Evolutionary conservation across 2,888 invertebrate species (phyloP), one percentile per base, ranked within the genome.

Genomic region (Phengaris arion): DNA sequence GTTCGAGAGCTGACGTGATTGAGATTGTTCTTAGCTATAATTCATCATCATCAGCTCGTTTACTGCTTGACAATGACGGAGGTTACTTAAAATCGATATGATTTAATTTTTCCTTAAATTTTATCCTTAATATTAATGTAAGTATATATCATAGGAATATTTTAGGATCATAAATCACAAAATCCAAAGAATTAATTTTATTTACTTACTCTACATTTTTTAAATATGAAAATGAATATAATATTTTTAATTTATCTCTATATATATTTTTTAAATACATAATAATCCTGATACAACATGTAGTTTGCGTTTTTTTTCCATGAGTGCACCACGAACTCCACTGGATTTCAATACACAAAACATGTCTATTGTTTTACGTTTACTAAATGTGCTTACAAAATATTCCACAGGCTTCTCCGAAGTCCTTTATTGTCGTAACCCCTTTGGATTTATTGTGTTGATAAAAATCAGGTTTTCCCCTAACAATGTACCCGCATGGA

Each of bases 381-480:
- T 9, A 64, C 64, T 64, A 35, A 64, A 12, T 35, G 22, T 0
- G 64, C 13, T 64, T 6, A 64, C 45, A 64, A 64, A 45, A 64
- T 64, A 35, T 45, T 35, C 64, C 45, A 64, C 64, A 35, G 64
- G 64, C 12, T 64, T 64, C 64, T 64, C 64, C 45, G 64, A 64
- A 64, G 0, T 64, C 35, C 13, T 64, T 64, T 64, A 45, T 64
- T 12, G 45, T 64, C 12, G 10, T 35, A 6, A 6, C 64, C 64
- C 64, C 12, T 64, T 45, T 64, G 35, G 64, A 64, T 64, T 6
- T 64, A 12, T 64, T 6, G 64, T 13, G 12, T 35, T 64, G 64
- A 64, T 64, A 64, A 64, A 64, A 64, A 64, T 64, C 64, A 64
- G 64, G 64, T 64, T 64, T 64, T 64, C 6, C 1, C 52, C 35